Base-by-base conservation (phyloP, 1,140 invertebrate genomes). In the Zeugodacus cucurbitae region DNA sequence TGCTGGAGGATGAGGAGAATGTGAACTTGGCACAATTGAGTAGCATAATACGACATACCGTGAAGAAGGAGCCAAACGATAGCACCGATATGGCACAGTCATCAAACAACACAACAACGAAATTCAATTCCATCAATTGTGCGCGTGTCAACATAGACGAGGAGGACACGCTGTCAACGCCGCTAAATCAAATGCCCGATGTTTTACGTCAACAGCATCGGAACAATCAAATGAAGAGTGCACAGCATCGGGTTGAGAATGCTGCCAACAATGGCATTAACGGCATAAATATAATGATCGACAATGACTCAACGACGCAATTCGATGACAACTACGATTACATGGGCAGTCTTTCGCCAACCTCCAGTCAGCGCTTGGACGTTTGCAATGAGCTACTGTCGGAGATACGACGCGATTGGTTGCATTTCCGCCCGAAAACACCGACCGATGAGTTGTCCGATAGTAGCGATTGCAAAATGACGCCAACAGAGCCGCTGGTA, bases 381-480 rank as follows among this genome's bases (percentile, higher is more conserved):
- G 90, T 93, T 14, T 93, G 92, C 90, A 93, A 93, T 78, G 93
- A 93, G 78, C 74, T 93, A 88, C 88, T 93, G 44, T 90, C 90
- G 59, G 92, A 93, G 89, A 93, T 93, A 85, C 89, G 91, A 0
- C 90, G 91, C 10, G 92, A 94, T 89, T 93, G 96, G 96, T 94
- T 96, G 93, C 96, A 97, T 92, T 97, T 97, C 93, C 95, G 96
- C 90, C 96, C 96, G 88, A 96, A 96, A 94, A 96, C 96, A 78
- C 95, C 95, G 78, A 90, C 90, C 70, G 90, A 90, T 14, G 90
- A 92, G n/a, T 64, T 91, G 54, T 90, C 90, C 20, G 88, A 92
- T n/a, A 87, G 90, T 57, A 91, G 74, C 22, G 64, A 85, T 48
- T 89, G 89, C 70, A 89, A 90, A 26, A 29, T 88, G 32, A 89